Percentiles rank a stretch among this genome's conserved stretches.
phyloP scores from a whole-genome alignment of 2,888 invertebrate genomes.

The Hybos culiciformis region DNA sequence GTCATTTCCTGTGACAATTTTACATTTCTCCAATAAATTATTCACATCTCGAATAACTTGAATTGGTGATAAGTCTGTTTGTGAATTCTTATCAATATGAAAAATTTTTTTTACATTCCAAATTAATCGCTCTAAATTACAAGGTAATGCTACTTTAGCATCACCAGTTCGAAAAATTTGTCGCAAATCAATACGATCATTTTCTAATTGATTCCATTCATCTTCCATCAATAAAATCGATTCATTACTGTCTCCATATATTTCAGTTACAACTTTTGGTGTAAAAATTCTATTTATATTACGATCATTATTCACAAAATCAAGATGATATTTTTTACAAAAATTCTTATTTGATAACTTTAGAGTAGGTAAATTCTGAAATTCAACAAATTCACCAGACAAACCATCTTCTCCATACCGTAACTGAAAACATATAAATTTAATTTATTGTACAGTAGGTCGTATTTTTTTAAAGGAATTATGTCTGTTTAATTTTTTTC shows the following conservation, averaged over 20 bases:
- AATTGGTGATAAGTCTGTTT: constrained; percentile 81
- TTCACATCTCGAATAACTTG: constrained; percentile 70
- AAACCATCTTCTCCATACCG: constrained; percentile 96
- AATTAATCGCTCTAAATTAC: constrained; percentile 91
- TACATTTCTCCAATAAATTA: constrained; percentile 70
- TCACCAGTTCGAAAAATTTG: constrained; percentile 90
- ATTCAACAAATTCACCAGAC: constrained; percentile 87
- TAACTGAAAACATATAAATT: no score
- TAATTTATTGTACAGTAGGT: no score
- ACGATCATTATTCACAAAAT: constrained; percentile 81
- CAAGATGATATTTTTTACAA: constrained; percentile 85
- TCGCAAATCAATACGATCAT: constrained; percentile 70
- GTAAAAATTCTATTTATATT: constrained; percentile 52
- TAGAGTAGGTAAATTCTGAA: constrained; percentile 59
- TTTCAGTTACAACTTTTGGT: constrained; percentile 79
- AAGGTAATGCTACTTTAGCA: constrained; percentile 89
- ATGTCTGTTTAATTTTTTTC: no score
- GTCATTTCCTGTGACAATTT: constrained; percentile 88
- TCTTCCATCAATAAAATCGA: constrained; percentile 72
- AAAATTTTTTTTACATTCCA: constrained; percentile 99
- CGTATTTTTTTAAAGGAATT: no score
- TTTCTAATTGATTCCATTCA: constrained; percentile 83
- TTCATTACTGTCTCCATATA: constrained; percentile 73
- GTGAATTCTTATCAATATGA: constrained; percentile 83
- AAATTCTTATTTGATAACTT: constrained; percentile 68